Percentiles rank a stretch among this genome's conserved stretches.
phyloP scores from a whole-genome alignment of 2,113 vertebrate genomes.

The Brienomyrus longianalis region DNA sequence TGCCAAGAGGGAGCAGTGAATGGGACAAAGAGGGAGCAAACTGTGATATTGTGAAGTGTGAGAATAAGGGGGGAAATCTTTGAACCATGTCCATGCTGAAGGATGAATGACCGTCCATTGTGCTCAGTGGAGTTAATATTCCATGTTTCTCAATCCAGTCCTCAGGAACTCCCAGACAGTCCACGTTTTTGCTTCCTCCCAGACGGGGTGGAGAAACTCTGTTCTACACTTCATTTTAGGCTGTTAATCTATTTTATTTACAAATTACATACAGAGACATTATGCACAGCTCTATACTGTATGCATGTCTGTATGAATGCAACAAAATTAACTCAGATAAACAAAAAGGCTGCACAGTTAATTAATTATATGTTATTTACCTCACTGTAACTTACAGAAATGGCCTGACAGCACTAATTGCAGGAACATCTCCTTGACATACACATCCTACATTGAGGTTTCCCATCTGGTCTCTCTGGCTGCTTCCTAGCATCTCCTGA shows the following conservation, averaged over 20 bases:
- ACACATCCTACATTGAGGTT: not conserved
- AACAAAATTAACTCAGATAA: not conserved
- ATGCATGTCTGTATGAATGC: not conserved
- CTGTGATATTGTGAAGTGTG: slow-evolving; percentile 1
- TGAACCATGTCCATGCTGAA: slow-evolving; percentile 14
- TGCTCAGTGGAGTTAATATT: slow-evolving; percentile 11
- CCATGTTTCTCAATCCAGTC: not conserved
- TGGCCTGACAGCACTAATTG: not conserved
- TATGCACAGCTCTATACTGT: not conserved
- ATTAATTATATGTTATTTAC: not conserved
- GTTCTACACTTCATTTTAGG: not conserved
- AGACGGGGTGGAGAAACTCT: not conserved
- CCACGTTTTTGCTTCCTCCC: not conserved
- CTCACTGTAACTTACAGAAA: not conserved
- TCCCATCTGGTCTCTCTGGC: not conserved
- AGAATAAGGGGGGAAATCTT: slow-evolving; percentile 13
- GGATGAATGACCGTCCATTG: slow-evolving; percentile 15
- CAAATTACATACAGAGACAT: not conserved
- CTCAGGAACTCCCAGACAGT: not conserved
- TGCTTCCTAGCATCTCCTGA: not conserved
- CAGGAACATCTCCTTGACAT: not conserved
- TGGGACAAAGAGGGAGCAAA: not conserved
- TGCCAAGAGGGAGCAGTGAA: not conserved
- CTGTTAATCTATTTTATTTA: not conserved
- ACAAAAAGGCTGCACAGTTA: not conserved